Percentiles rank a stretch among this genome's conserved stretches.
phyloP scores from a whole-genome alignment of 2,797 vertebrate genomes.

The Rhabdomys pumilio region DNA sequence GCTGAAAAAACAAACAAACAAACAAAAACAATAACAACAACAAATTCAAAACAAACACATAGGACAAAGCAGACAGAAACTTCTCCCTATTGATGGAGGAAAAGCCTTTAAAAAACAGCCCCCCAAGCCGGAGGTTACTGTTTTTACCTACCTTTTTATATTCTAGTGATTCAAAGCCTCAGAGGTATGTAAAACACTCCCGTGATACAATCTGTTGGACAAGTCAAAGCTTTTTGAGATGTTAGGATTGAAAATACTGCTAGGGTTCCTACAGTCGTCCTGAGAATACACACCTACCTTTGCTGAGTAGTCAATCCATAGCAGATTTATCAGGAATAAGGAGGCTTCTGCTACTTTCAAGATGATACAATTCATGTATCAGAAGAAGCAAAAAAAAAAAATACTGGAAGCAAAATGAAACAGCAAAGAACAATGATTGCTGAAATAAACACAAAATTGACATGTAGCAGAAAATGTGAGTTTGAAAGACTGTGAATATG shows the following conservation, averaged over 20 bases:
- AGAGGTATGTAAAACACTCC: neutral
- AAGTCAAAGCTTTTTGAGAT: neutral
- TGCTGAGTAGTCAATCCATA: neutral
- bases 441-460: constrained; percentile 35
- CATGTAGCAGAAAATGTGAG: neutral
- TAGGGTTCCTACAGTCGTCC: neutral
- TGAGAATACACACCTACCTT: neutral
- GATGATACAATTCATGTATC: neutral
- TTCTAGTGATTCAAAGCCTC: neutral
- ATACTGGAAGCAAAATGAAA: neutral
- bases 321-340: neutral
- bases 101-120: neutral
- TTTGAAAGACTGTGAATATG: neutral
- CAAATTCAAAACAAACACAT: neutral
- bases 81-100: neutral
- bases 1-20: neutral
- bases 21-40: no score
- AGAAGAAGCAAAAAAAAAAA: neutral
- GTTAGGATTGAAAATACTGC: neutral
- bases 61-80: neutral
- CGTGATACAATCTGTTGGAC: neutral
- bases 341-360: neutral
- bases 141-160: neutral
- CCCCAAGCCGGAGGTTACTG: neutral
- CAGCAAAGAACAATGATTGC: neutral